Conservation (phyloP, 1,140 invertebrate genomes). For the Myzus persicae region DNA sequence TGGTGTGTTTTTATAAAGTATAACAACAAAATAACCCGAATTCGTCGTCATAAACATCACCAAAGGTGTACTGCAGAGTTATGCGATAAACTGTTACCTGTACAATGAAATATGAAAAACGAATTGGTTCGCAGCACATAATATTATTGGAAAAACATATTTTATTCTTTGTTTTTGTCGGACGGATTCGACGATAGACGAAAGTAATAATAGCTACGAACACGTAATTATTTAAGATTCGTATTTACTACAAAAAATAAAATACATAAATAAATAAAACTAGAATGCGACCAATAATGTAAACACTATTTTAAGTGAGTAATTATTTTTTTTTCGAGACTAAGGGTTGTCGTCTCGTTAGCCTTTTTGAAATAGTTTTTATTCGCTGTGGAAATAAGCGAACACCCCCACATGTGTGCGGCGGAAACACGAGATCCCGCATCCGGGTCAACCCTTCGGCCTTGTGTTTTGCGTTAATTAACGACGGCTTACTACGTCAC, state of each 20-base stretch:
- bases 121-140: background rate
- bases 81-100: background rate
- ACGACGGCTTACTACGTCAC: conserved; percentile 36
- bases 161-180: no score
- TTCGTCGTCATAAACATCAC: background rate
- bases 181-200: no score
- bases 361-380: conserved; percentile 36
- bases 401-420: conserved; percentile 48
- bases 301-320: background rate
- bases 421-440: conserved; percentile 57
- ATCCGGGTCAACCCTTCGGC: conserved; percentile 58
- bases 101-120: background rate
- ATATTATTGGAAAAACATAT: background rate
- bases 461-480: conserved; percentile 55
- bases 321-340: conserved; percentile 23
- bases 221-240: background rate
- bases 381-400: conserved; percentile 18
- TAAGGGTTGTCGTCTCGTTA: conserved; percentile 37
- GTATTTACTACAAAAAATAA: background rate
- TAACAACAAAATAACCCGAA: background rate
- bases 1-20: background rate
- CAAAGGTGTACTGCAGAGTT: no score
- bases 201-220: background rate
- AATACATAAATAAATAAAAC: background rate
- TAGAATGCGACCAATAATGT: no score